Percentiles rank a stretch among this genome's conserved stretches.
phyloP scores from a whole-genome alignment of 1,140 invertebrate species.

The Chrysomallon squamiferum region DNA sequence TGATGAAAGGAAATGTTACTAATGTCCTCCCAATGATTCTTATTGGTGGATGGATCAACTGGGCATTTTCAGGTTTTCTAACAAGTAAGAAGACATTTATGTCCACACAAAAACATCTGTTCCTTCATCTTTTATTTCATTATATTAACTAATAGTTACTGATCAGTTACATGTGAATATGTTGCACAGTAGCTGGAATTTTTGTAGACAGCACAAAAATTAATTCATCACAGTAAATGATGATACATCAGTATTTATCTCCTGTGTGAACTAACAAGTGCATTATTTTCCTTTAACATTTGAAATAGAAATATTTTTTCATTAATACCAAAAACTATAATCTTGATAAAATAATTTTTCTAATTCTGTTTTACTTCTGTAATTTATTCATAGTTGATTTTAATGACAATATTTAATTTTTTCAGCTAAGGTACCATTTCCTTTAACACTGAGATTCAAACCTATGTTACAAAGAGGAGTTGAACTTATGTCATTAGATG shows the following conservation, averaged over 20 bases:
- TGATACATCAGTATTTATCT: too few relatives aligned
- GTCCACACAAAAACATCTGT: background rate
- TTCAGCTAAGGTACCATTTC: slow-evolving; percentile 96
- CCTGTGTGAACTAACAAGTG: too few relatives aligned
- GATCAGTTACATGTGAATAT: background rate
- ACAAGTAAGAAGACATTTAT: slow-evolving; percentile 81
- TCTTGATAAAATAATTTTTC: too few relatives aligned
- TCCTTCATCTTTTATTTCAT: background rate
- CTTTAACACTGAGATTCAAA: slow-evolving; percentile 95
- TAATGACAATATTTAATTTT: too few relatives aligned
- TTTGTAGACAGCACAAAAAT: background rate
- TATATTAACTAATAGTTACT: background rate
- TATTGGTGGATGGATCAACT: slow-evolving; percentile 99
- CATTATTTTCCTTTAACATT: too few relatives aligned
- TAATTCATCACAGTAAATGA: too few relatives aligned
- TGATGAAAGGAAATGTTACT: slow-evolving; percentile 98
- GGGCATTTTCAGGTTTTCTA: slow-evolving; percentile 99
- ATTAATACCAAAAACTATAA: too few relatives aligned
- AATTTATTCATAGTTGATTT: too few relatives aligned
- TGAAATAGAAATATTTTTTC: too few relatives aligned
- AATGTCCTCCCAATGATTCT: slow-evolving; percentile 98
- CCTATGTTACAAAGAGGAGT: slow-evolving; percentile 99
- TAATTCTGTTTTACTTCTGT: too few relatives aligned
- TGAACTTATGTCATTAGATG: slow-evolving; percentile 92
- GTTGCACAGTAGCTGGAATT: background rate